Conservation (phyloP, 2,888 invertebrate genomes). For the Sinotaia quadrata region DNA sequence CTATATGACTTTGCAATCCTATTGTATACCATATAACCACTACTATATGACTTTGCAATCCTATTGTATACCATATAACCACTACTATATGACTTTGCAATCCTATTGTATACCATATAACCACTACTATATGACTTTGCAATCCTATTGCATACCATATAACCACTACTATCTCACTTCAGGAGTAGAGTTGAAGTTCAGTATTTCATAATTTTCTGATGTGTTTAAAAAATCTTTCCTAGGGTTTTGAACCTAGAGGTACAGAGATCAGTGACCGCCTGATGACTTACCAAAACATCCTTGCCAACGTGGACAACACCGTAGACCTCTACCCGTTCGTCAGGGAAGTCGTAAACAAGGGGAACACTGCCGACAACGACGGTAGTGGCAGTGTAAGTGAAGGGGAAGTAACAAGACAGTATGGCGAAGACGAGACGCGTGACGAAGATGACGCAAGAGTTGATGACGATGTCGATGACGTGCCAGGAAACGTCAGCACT, state of each 20-base stretch:
- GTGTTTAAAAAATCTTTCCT: constrained; percentile 35
- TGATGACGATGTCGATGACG: constrained; percentile 20
- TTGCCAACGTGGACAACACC: constrained; percentile 73
- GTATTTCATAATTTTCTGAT: neutral
- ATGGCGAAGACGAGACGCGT: constrained; percentile 9
- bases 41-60: no score
- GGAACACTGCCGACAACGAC: constrained; percentile 1
- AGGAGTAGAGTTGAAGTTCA: neutral
- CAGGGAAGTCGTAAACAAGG: constrained; percentile 6
- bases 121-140: no score
- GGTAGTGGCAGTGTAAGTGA: constrained; percentile 11
- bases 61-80: no score
- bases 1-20: no score
- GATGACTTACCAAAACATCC: constrained; percentile 88
- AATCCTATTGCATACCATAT: no score
- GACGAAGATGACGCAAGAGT: constrained; percentile 68
- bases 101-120: no score
- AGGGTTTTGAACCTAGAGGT: constrained; percentile 95
- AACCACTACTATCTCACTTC: neutral
- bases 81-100: no score
- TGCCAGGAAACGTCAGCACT: constrained; percentile 14
- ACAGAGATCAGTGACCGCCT: constrained; percentile 85
- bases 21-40: no score
- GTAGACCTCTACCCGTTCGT: constrained; percentile 44
- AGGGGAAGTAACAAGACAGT: constrained; percentile 27